phyloP scores from a whole-genome alignment of 2,113 vertebrate species.

The Cyanocitta stelleri region DNA sequence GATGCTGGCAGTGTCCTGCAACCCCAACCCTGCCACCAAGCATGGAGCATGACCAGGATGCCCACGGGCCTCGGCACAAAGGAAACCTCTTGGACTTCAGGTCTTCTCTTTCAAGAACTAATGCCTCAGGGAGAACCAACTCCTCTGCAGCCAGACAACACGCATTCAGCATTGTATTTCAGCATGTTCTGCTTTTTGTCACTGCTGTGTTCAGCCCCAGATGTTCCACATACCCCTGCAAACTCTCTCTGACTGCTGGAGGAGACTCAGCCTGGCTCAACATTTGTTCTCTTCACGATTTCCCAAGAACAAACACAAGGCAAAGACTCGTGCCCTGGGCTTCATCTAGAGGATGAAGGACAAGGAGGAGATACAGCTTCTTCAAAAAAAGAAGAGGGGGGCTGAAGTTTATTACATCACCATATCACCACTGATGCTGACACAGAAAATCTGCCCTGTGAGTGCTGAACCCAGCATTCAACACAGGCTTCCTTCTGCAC shows the following conservation, averaged over 20 bases:
- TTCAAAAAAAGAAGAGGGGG: background rate
- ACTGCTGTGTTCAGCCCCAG: background rate
- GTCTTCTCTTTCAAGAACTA: background rate
- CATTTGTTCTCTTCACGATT: background rate
- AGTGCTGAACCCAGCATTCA: background rate
- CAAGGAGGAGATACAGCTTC: background rate
- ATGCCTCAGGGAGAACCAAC: background rate
- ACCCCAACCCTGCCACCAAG: background rate
- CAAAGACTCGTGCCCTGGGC: background rate
- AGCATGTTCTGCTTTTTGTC: background rate
- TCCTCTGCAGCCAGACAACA: background rate
- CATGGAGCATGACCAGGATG: background rate
- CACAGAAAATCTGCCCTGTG: background rate
- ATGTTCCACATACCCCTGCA: background rate
- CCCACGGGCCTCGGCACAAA: background rate
- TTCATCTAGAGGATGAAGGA: background rate
- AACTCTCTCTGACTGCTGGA: background rate
- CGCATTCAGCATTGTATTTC: background rate
- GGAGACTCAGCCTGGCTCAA: background rate
- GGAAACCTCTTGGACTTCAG: conserved; percentile 2
- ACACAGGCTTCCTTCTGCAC: accelerated
- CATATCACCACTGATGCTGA: background rate
- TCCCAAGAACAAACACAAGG: background rate
- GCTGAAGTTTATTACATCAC: background rate
- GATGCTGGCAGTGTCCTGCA: background rate